Evolutionary conservation across 2,797 vertebrate species (phyloP).

Genomic region (Oreochromis grahami): DNA sequence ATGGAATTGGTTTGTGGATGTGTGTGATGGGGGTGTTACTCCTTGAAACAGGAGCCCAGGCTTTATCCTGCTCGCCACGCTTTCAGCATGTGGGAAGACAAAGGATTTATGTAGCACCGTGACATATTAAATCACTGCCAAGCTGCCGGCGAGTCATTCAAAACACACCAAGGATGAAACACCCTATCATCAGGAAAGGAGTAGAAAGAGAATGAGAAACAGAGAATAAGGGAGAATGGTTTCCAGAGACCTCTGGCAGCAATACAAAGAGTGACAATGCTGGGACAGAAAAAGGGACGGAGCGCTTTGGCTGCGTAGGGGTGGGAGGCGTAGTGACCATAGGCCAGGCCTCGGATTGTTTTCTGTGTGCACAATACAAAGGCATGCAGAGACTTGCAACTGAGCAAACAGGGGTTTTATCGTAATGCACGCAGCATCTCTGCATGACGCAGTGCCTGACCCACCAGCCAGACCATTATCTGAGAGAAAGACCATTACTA

Average conservation of each 20-base stretch:
- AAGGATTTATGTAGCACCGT: conserved; percentile 68
- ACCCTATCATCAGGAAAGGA: conserved; percentile 35
- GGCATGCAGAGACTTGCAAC: conserved; percentile 33
- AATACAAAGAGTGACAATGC: conserved; percentile 49
- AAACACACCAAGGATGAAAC: conserved; percentile 54
- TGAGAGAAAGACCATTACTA: conserved; percentile 69
- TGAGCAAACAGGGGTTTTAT: conserved; percentile 45
- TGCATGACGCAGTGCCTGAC: conserved; percentile 35
- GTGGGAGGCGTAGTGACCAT: conserved; percentile 12
- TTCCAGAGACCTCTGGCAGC: conserved; percentile 51
- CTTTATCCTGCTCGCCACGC: conserved; percentile 51
- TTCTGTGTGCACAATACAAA: conserved; percentile 53
- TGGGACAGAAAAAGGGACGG: conserved; percentile 22
- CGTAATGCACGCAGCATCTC: conserved; percentile 44
- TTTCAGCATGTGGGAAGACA: conserved; percentile 63
- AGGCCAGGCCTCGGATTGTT: conserved; percentile 42
- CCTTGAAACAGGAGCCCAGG: conserved; percentile 50
- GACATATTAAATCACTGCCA: conserved; percentile 68
- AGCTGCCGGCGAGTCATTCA: conserved; percentile 59
- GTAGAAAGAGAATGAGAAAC: conserved; percentile 17
- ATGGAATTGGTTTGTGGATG: conserved; percentile 69
- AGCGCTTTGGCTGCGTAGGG: conserved; percentile 13
- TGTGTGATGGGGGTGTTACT: conserved; percentile 34
- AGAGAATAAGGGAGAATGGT: conserved; percentile 5
- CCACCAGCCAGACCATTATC: conserved; percentile 61